phyloP scores from a whole-genome alignment of 2,888 invertebrate genomes.

The Lepetodrilus schrolli region DNA sequence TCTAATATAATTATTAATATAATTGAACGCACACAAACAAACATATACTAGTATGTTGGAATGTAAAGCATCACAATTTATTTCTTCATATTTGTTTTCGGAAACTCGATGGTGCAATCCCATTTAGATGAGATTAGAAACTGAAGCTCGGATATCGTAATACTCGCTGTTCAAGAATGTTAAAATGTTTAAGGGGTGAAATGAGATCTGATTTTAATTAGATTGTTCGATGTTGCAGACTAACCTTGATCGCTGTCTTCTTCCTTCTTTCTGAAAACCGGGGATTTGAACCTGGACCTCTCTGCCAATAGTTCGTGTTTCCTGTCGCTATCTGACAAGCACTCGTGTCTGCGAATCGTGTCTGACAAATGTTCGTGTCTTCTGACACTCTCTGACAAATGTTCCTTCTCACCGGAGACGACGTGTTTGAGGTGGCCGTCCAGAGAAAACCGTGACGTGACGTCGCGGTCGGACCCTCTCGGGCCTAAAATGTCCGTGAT shows the following conservation, averaged over 20 bases:
- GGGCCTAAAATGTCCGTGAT: slow-evolving; percentile 41
- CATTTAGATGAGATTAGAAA: no score
- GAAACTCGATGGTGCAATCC: background rate
- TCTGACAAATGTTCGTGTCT: background rate
- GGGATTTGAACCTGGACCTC: background rate
- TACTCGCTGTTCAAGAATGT: background rate
- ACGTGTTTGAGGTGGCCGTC: no score
- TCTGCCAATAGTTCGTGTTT: background rate
- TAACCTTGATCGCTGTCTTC: background rate
- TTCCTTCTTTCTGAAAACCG: background rate
- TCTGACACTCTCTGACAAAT: background rate
- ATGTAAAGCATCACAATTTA: no score
- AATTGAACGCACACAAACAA: no score
- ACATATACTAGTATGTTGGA: no score
- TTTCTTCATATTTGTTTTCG: background rate
- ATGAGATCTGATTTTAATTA: no score
- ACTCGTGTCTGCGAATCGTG: background rate
- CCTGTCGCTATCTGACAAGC: background rate
- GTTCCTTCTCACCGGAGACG: background rate
- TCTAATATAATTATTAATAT: no score
- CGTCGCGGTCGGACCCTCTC: background rate
- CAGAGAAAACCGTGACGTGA: background rate
- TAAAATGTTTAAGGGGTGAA: no score
- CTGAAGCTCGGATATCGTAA: background rate
- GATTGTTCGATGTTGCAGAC: background rate